Conservation (phyloP, 2,888 invertebrate genomes). For the Scrobipalpa costella region DNA sequence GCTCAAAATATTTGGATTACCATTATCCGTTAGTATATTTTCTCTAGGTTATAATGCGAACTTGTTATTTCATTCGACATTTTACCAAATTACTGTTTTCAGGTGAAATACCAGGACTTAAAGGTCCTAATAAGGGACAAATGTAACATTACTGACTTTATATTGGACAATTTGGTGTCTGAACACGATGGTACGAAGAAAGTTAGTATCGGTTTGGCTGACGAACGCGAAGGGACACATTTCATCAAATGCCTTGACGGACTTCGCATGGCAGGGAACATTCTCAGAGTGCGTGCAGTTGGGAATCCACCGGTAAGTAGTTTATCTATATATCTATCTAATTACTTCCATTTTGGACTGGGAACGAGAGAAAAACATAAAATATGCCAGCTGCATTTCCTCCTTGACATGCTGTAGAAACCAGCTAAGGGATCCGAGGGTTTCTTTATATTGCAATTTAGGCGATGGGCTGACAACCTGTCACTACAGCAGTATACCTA, state of each 20-base stretch:
- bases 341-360: neutral
- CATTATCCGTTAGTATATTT: slow-evolving; percentile 49
- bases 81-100: slow-evolving; percentile 33
- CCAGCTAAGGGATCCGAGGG: too few species aligned
- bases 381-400: too few species aligned
- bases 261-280: slow-evolving; percentile 51
- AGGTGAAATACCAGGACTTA: slow-evolving; percentile 66
- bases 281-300: slow-evolving; percentile 56
- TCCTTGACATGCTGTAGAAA: too few species aligned
- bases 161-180: slow-evolving; percentile 58
- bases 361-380: too few species aligned
- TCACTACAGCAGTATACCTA: too few species aligned
- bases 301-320: slow-evolving; percentile 48
- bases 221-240: slow-evolving; percentile 57
- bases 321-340: neutral
- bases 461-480: too few species aligned
- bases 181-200: slow-evolving; percentile 59
- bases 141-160: slow-evolving; percentile 63
- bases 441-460: too few species aligned
- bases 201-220: slow-evolving; percentile 62
- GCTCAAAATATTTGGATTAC: slow-evolving; percentile 67
- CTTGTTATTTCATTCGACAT: slow-evolving; percentile 1
- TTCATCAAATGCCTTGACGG: slow-evolving; percentile 64
- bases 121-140: slow-evolving; percentile 60
- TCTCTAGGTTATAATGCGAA: neutral